Evolutionary conservation across 2,888 invertebrate species (phyloP).

Genomic region (Lasioglossum figueresi): DNA sequence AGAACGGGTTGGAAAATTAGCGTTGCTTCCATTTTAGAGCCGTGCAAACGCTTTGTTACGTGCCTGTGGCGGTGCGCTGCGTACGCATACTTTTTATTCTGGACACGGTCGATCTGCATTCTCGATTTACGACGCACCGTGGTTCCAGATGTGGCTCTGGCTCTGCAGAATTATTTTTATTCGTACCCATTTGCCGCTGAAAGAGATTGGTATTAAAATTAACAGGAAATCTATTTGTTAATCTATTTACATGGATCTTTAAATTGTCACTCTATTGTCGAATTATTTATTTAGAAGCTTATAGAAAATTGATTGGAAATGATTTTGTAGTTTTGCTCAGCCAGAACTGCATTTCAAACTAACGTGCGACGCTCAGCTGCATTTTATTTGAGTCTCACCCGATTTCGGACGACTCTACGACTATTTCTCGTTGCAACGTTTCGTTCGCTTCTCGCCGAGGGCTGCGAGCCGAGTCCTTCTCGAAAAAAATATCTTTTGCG

Average conservation of each 20-base stretch:
- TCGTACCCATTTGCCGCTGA: neutral
- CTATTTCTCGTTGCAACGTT: neutral
- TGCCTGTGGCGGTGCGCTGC: neutral
- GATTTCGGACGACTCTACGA: neutral
- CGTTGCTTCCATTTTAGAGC: conserved; percentile 11
- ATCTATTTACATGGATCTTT: neutral
- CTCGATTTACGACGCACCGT: neutral
- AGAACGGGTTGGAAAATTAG: conserved; percentile 9
- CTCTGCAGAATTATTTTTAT: neutral
- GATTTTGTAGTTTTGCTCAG: neutral
- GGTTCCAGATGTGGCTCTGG: neutral
- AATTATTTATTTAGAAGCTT: neutral
- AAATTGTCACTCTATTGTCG: neutral
- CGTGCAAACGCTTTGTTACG: conserved; percentile 14
- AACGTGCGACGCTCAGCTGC: conserved; percentile 9
- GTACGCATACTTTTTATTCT: neutral
- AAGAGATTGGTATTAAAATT: no score
- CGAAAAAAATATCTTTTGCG: neutral
- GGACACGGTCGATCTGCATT: conserved; percentile 9
- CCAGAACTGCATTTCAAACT: neutral
- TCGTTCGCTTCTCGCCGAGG: neutral
- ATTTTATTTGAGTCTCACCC: neutral
- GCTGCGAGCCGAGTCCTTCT: neutral
- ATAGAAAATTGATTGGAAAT: neutral
- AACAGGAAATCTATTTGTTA: neutral